These are phyloP conservation scores for Solenopsis invicta DNA, from an alignment of 1,140 invertebrate genomes.

Conservation along the genomic window DNA sequence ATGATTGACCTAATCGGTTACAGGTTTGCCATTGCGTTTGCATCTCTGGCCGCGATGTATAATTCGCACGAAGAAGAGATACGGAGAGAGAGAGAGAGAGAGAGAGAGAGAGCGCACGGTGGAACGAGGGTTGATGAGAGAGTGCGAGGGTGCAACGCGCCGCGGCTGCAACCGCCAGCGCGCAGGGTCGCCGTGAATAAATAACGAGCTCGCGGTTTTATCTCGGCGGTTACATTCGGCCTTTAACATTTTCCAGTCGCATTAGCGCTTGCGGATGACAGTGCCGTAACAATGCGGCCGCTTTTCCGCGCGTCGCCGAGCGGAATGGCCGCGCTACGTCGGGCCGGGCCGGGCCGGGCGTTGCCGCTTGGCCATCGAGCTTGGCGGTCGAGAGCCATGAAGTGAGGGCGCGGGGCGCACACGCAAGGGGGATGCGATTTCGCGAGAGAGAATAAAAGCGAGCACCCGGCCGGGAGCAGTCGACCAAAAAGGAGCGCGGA, in stretches of 20 bases:
- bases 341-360: no score
- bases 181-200: slow-evolving; percentile 64
- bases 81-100: not conserved
- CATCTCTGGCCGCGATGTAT: slow-evolving; percentile 32
- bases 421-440: slow-evolving; percentile 31
- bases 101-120: not conserved
- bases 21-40: slow-evolving; percentile 11
- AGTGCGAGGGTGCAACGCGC: slow-evolving; percentile 26
- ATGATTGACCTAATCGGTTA: not conserved
- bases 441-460: slow-evolving; percentile 29
- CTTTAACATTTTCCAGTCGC: slow-evolving; percentile 75
- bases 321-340: slow-evolving; percentile 72
- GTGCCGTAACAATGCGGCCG: slow-evolving; percentile 79
- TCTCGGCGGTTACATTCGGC: slow-evolving; percentile 68
- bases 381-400: slow-evolving; percentile 10
- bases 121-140: not conserved
- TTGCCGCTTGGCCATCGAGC: slow-evolving; percentile 53
- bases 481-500: slow-evolving; percentile 72
- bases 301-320: slow-evolving; percentile 78
- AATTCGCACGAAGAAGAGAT: slow-evolving; percentile 41
- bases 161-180: slow-evolving; percentile 55
- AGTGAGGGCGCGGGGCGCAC: slow-evolving; percentile 13
- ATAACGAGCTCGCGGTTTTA: slow-evolving; percentile 73
- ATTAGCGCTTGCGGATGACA: slow-evolving; percentile 79
- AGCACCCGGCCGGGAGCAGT: slow-evolving; percentile 17